Percentiles rank a stretch among this genome's conserved stretches.
Evolutionary conservation across 2,888 invertebrate genomes (phyloP).

Genomic region (Spodoptera littoralis): DNA sequence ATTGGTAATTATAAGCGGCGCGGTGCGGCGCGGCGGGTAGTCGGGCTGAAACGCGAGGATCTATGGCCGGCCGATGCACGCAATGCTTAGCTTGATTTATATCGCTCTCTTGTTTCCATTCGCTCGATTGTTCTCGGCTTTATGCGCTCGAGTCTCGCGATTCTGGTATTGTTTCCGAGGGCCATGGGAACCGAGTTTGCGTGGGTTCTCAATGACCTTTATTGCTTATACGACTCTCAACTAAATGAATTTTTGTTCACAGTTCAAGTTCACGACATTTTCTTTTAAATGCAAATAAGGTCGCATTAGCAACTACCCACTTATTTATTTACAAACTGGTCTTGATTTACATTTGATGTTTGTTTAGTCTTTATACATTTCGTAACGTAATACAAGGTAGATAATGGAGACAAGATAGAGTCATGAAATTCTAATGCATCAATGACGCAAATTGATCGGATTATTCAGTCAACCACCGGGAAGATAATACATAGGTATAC

Average conservation of each 20-base stretch:
- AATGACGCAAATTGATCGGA: slow-evolving; percentile 75
- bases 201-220: slow-evolving; percentile 77
- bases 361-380: slow-evolving; percentile 6
- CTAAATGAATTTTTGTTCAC: slow-evolving; percentile 63
- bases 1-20: slow-evolving; percentile 85
- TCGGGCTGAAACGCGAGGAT: slow-evolving; percentile 83
- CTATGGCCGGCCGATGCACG: slow-evolving; percentile 84
- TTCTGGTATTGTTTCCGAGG: slow-evolving; percentile 83
- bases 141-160: slow-evolving; percentile 77
- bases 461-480: slow-evolving; percentile 75
- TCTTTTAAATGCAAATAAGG: slow-evolving; percentile 41
- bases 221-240: slow-evolving; percentile 63
- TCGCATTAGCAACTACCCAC: slow-evolving; percentile 1
- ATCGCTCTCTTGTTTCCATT: slow-evolving; percentile 85
- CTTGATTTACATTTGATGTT: slow-evolving; percentile 16
- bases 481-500: slow-evolving; percentile 62
- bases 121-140: slow-evolving; percentile 84
- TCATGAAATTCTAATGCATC: slow-evolving; percentile 68
- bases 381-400: slow-evolving; percentile 14
- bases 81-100: slow-evolving; percentile 87
- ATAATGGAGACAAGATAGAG: slow-evolving; percentile 26
- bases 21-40: slow-evolving; percentile 72
- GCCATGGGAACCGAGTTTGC: slow-evolving; percentile 78
- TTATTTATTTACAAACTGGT: slow-evolving; percentile 10
- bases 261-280: slow-evolving; percentile 69